Conservation (phyloP, 2,113 vertebrate species). For the Oreochromis tanganicae region DNA sequence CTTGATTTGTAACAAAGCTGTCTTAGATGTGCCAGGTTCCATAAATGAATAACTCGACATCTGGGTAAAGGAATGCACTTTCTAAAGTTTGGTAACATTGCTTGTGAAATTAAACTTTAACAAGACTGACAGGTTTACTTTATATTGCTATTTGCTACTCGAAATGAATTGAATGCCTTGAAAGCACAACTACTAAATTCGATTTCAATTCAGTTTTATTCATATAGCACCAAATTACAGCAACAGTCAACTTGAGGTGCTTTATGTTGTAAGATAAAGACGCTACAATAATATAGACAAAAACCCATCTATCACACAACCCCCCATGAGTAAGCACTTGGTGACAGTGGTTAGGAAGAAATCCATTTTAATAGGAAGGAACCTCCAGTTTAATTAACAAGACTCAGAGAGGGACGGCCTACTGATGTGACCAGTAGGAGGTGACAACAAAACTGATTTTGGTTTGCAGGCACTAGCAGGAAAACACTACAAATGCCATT, state of each 20-base stretch:
- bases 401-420: not conserved
- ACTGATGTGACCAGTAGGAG: not conserved
- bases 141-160: not conserved
- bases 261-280: not conserved
- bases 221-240: not conserved
- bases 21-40: not conserved
- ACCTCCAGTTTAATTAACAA: not conserved
- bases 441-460: not conserved
- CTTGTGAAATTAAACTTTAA: not conserved
- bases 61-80: not conserved
- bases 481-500: not conserved
- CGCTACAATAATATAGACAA: not conserved
- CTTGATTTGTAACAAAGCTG: not conserved
- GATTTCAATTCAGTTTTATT: not conserved
- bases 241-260: not conserved
- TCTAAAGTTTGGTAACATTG: not conserved
- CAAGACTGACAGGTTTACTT: not conserved
- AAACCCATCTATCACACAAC: not conserved
- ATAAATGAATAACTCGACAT: not conserved
- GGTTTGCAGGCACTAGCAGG: not conserved
- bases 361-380: not conserved
- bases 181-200: not conserved
- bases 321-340: not conserved
- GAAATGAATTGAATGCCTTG: not conserved
- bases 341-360: not conserved